Evolutionary conservation across 2,113 vertebrate genomes (phyloP), one percentile per base, ranked within the genome.

Genomic region (Anhinga rufa): DNA sequence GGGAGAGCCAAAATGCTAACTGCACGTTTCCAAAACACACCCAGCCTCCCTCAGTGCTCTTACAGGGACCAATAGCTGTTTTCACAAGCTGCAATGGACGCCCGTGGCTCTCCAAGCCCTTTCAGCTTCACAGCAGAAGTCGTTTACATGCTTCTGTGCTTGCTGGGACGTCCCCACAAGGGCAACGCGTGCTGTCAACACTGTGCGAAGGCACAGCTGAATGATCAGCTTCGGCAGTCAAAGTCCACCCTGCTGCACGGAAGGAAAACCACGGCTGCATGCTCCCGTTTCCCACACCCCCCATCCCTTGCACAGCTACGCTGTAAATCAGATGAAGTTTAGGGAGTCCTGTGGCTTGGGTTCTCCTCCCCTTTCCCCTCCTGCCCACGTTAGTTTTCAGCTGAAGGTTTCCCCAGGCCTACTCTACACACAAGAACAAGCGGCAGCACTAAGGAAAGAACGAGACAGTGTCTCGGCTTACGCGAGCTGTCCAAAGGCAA

Each of bases 61-160:
- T 20, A 19, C 20, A 29, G 48, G 38, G 44, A 70, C 40, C 1
- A 0, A 36, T 2, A 46, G 40, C 60, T 19, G 10, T 26, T 29
- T 57, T 17, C 71, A 82, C 49, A 54, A 42, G 17, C 49, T 86
- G 44, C 36, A n/a, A 0, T 0, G 0, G 57, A 17, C 8, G 8
- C 16, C 76, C 1, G 1, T 5, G 77, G 68, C 46, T 74, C 58
- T 74, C 25, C n/a, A 32, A 64, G 32, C 12, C 34, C 57, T 58
- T 52, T 22, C 55, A 46, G 4, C 65, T 38, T 12, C 57, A 38
- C 0, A 1, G 54, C 38, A 62, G 20, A 22, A 78, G 9, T 7
- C 2, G 0, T 25, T 42, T 4, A 9, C 21, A 6, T 0, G 0
- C 31, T 74, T 58, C 17, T 0, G 0, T 17, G 62, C 62, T 62